A percentile compares a stretch with the other conserved stretches of the same genome.
phyloP scores from a whole-genome alignment of 2,888 invertebrate genomes.

The Pherbina coryleti region DNA sequence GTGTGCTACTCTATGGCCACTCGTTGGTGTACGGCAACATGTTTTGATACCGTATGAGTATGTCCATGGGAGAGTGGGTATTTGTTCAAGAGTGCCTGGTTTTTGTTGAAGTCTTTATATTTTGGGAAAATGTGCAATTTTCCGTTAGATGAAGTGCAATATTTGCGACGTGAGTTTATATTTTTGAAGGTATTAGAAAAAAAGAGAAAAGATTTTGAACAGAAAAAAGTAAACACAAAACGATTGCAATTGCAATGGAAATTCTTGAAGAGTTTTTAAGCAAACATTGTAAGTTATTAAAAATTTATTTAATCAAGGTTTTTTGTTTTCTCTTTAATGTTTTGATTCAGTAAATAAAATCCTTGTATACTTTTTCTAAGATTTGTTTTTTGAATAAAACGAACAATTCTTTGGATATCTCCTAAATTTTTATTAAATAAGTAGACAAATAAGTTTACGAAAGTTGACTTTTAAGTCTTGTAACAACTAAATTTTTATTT shows the following conservation, averaged over 20 bases:
- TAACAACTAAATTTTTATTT: too few relatives aligned
- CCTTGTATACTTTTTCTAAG: background rate
- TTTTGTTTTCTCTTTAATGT: too few relatives aligned
- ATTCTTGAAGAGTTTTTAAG: too few relatives aligned
- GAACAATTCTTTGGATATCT: too few relatives aligned
- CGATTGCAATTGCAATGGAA: background rate
- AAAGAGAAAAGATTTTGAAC: background rate
- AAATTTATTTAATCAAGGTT: background rate
- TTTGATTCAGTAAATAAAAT: background rate
- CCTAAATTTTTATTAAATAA: too few relatives aligned
- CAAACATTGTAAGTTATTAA: background rate
- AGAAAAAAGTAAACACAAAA: background rate
- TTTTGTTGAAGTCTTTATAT: background rate
- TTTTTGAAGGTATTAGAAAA: too few relatives aligned
- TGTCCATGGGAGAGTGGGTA: background rate
- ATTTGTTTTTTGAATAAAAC: too few relatives aligned
- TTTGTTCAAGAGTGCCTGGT: background rate
- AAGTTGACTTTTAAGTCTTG: too few relatives aligned
- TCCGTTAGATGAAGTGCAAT: background rate
- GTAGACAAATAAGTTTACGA: too few relatives aligned
- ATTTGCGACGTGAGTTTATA: background rate
- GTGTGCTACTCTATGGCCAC: background rate
- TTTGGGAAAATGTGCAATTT: constrained; percentile 3
- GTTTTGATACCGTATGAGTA: too few relatives aligned
- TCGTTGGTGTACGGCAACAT: background rate